These are phyloP conservation scores for Zonotrichia albicollis DNA, from an alignment of 2,797 vertebrate genomes.

Conservation along the genomic window DNA sequence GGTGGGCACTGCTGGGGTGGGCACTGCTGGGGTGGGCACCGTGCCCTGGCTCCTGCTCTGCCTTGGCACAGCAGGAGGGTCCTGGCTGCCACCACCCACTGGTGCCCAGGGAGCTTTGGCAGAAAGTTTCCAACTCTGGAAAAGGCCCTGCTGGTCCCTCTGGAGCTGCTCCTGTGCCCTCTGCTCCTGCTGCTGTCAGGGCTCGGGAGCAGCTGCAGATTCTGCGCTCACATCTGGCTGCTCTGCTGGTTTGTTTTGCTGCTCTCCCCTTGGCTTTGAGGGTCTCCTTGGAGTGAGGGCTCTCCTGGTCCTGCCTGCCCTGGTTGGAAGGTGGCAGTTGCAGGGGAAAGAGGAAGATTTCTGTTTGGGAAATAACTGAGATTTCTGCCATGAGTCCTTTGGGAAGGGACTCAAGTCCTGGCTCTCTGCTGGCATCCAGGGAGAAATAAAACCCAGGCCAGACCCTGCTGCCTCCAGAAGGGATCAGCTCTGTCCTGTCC, in stretches of 20 bases:
- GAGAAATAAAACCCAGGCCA: neutral
- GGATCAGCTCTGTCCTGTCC: neutral
- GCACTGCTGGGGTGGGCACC: neutral
- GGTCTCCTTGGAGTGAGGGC: rapidly evolving
- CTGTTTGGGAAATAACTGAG: neutral
- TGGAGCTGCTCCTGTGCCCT: neutral
- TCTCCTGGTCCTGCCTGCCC: neutral
- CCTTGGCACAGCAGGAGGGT: neutral
- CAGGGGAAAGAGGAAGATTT: neutral
- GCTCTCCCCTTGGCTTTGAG: neutral
- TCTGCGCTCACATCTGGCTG: neutral
- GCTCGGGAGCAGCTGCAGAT: neutral
- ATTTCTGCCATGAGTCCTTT: neutral
- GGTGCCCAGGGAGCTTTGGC: neutral
- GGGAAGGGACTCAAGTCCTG: neutral
- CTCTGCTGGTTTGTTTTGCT: neutral
- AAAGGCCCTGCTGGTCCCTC: neutral
- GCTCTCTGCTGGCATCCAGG: neutral
- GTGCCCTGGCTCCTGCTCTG: neutral
- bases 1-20: neutral
- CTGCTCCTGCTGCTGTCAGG: neutral
- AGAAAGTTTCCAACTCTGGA: neutral
- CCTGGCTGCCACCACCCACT: neutral
- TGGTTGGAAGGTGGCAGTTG: rapidly evolving
- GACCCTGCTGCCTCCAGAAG: neutral